A percentile compares a stretch with the other conserved stretches of the same genome.
phyloP scores from a whole-genome alignment of 2,888 invertebrate species.

The Drosophila neotestacea region DNA sequence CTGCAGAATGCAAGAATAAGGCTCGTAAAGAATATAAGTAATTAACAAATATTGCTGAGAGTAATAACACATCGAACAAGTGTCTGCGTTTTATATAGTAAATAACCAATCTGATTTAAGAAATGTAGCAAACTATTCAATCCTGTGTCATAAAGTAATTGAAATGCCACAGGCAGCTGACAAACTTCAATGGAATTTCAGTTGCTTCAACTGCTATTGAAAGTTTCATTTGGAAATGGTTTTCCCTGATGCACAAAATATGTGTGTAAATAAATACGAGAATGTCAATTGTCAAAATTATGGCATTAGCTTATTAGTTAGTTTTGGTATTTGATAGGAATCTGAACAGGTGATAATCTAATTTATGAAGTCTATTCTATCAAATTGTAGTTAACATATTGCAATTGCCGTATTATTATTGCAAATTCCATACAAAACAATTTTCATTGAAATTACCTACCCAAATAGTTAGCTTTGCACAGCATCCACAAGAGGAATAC shows the following conservation, averaged over 20 bases:
- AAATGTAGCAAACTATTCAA: constrained; percentile 31
- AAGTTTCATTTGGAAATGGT: constrained; percentile 7
- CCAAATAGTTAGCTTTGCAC: neutral
- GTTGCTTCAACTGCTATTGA: constrained; percentile 23
- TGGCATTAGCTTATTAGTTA: neutral
- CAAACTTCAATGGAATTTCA: constrained; percentile 66
- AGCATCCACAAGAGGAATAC: neutral
- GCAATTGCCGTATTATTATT: neutral
- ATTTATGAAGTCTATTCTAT: neutral
- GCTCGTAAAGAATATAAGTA: neutral
- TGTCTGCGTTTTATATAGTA: too few species aligned
- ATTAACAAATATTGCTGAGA: neutral
- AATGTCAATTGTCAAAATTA: neutral
- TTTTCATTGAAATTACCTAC: neutral
- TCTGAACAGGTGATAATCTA: neutral
- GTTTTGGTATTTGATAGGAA: neutral
- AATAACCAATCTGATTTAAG: neutral
- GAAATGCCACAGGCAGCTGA: constrained; percentile 31
- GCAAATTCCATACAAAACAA: neutral
- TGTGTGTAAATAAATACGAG: neutral
- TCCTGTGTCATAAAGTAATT: constrained; percentile 50
- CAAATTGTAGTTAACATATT: too few species aligned
- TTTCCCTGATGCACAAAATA: neutral
- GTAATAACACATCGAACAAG: neutral
- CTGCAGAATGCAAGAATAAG: neutral